Evolutionary conservation across 2,888 invertebrate species (phyloP).

Genomic region (Pilophorus perplexus): DNA sequence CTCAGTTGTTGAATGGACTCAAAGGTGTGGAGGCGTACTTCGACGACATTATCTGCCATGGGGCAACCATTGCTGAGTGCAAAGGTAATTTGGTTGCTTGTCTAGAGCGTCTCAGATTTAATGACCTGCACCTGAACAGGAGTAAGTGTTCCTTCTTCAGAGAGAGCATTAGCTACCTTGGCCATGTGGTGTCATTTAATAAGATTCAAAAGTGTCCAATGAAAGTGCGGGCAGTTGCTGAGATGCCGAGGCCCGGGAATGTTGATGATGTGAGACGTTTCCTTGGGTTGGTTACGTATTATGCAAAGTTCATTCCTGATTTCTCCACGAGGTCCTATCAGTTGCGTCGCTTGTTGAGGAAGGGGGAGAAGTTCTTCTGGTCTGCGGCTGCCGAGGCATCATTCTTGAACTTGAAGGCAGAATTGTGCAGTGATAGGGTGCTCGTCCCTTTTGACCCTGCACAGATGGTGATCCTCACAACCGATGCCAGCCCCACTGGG

Average conservation of each 20-base stretch:
- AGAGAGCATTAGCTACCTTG: constrained; percentile 27
- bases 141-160: constrained; percentile 40
- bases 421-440: constrained; percentile 47
- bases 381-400: constrained; percentile 29
- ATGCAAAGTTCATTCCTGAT: constrained; percentile 43
- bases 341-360: constrained; percentile 44
- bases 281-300: constrained; percentile 46
- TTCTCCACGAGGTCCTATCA: constrained; percentile 40
- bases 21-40: constrained; percentile 27
- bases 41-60: constrained; percentile 35
- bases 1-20: constrained; percentile 43
- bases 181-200: constrained; percentile 37
- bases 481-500: constrained; percentile 44
- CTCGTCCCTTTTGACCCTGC: constrained; percentile 47
- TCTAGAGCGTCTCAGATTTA: constrained; percentile 21
- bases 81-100: constrained; percentile 18
- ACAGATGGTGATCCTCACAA: constrained; percentile 44
- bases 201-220: constrained; percentile 36
- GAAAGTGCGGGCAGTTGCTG: constrained; percentile 30
- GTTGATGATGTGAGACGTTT: constrained; percentile 44
- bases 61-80: constrained; percentile 22
- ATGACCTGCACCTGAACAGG: constrained; percentile 43
- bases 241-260: constrained; percentile 26
- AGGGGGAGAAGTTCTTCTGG: constrained; percentile 25
- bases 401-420: constrained; percentile 47